phyloP scores from a whole-genome alignment of 2,888 invertebrate genomes.

The Coelogynopora nodosa region DNA sequence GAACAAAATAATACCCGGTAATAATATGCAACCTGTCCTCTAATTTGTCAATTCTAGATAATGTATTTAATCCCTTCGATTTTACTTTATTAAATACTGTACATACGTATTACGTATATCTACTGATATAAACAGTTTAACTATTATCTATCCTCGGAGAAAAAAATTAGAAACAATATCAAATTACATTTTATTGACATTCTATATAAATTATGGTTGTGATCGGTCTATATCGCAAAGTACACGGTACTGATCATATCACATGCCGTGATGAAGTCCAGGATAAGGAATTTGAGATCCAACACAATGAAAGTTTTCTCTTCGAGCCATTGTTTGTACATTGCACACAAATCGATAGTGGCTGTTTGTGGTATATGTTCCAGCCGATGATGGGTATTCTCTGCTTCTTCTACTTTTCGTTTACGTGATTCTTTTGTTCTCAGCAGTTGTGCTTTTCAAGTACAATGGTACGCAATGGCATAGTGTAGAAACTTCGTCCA shows the following conservation, averaged over 20 bases:
- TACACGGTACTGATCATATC: background rate
- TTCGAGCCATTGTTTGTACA: background rate
- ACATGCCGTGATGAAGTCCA: background rate
- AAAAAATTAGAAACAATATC: too few species aligned
- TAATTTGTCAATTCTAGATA: too few species aligned
- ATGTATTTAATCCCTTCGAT: too few species aligned
- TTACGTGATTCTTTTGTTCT: background rate
- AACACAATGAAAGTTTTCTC: background rate
- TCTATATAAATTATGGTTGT: too few species aligned
- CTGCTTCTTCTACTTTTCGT: background rate
- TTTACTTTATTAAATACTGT: too few species aligned
- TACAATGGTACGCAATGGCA: background rate
- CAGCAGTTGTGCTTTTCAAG: background rate
- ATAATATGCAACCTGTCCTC: too few species aligned
- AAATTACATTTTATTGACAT: too few species aligned
- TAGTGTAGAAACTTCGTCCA: background rate
- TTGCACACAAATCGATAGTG: background rate
- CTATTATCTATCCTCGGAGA: too few species aligned
- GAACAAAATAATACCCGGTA: too few species aligned
- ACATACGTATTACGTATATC: too few species aligned
- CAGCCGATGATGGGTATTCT: background rate
- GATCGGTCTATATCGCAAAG: too few species aligned
- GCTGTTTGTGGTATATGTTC: background rate
- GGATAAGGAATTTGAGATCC: background rate
- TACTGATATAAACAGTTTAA: too few species aligned